A percentile compares a stretch with the other conserved stretches of the same genome.
These are phyloP conservation scores for Platichthys flesus DNA, from an alignment of 2,113 vertebrate genomes.

Conservation along the genomic window DNA sequence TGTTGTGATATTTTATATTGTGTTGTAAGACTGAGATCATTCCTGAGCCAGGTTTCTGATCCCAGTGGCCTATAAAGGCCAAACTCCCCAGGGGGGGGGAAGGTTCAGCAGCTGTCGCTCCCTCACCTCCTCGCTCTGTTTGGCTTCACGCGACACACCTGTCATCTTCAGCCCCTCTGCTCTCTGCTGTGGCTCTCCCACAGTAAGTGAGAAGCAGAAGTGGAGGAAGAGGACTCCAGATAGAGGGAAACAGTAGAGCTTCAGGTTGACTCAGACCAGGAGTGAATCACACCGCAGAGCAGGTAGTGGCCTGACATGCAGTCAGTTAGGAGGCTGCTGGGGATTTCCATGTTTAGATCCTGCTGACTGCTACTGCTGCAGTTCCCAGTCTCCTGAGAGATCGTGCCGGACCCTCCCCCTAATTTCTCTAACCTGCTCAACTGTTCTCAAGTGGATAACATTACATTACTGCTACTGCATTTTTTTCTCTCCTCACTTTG, in stretches of 20 bases:
- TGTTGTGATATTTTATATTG: background rate
- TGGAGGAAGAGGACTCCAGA: background rate
- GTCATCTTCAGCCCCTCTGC: conserved; percentile 7
- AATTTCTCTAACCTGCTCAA: background rate
- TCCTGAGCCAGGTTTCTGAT: conserved; percentile 33
- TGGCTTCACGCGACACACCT: conserved; percentile 11
- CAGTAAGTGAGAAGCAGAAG: background rate
- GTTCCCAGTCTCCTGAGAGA: conserved; percentile 8
- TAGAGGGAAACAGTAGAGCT: background rate
- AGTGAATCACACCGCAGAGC: conserved; percentile 12
- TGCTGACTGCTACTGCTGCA: conserved; percentile 28
- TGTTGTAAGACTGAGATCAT: conserved; percentile 25
- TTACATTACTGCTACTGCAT: background rate
- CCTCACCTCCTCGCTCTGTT: conserved; percentile 5
- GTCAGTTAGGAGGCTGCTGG: conserved; percentile 10
- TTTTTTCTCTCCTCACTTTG: background rate
- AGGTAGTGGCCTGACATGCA: conserved; percentile 28
- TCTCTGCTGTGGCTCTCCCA: conserved; percentile 21
- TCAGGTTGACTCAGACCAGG: background rate
- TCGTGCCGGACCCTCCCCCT: background rate
- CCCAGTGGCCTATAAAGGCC: conserved; percentile 41
- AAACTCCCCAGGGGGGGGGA: background rate
- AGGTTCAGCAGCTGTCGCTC: conserved; percentile 47
- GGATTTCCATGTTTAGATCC: conserved; percentile 62
- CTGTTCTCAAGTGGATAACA: conserved; percentile 1